A percentile compares a stretch with the other conserved stretches of the same genome.
These are phyloP conservation scores for Salpingus planirostris DNA, from an alignment of 2,888 invertebrate species.

Conservation along the genomic window DNA sequence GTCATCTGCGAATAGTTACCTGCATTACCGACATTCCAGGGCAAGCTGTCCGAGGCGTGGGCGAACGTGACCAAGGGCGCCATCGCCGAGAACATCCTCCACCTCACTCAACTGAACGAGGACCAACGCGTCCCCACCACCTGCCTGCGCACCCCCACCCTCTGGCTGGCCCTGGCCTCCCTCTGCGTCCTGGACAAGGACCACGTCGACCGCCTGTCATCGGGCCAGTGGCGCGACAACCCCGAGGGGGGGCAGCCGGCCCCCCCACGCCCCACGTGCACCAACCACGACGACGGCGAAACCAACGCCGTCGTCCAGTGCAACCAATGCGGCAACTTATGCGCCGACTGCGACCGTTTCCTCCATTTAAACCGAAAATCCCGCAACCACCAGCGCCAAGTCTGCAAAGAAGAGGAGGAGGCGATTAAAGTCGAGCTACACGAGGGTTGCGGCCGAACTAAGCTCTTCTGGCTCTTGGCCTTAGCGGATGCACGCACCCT, in stretches of 20 bases:
- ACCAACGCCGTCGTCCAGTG: constrained; percentile 91
- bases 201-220: constrained; percentile 74
- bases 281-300: constrained; percentile 93
- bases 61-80: constrained; percentile 79
- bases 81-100: constrained; percentile 77
- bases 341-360: constrained; percentile 93
- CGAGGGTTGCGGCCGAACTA: constrained; percentile 91
- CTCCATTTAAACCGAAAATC: constrained; percentile 86
- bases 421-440: constrained; percentile 95
- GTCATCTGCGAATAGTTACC: too few relatives aligned
- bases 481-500: constrained; percentile 88
- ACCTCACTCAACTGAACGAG: constrained; percentile 74
- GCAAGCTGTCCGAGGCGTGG: constrained; percentile 79
- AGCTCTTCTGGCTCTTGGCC: constrained; percentile 89
- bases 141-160: constrained; percentile 73
- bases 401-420: constrained; percentile 93
- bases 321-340: constrained; percentile 82
- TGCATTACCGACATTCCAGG: too few relatives aligned
- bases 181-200: constrained; percentile 87
- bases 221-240: constrained; percentile 74
- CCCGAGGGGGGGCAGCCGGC: constrained; percentile 50
- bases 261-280: constrained; percentile 72
- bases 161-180: constrained; percentile 90
- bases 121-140: constrained; percentile 62
- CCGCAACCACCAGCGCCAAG: constrained; percentile 76